A percentile compares a stretch with the other conserved stretches of the same genome.
These are phyloP conservation scores for Drosophila simulans DNA, from an alignment of 1,140 invertebrate genomes.

Conservation along the genomic window DNA sequence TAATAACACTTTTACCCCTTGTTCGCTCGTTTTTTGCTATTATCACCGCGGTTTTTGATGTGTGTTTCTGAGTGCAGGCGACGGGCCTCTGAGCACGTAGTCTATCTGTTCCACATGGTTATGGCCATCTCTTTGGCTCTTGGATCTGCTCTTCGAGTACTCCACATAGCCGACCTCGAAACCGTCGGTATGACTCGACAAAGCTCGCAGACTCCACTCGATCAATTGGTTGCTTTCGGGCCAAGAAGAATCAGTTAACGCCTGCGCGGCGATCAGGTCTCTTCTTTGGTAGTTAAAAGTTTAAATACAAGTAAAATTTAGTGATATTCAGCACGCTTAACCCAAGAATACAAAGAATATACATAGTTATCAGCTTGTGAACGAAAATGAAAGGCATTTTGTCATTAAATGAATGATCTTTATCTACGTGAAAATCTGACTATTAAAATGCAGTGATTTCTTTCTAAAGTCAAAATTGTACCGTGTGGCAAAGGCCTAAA, in stretches of 20 bases:
- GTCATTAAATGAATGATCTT: too few species aligned
- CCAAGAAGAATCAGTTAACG: conserved; percentile 49
- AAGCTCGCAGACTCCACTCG: conserved; percentile 38
- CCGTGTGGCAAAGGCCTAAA: neutral
- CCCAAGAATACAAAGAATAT: too few species aligned
- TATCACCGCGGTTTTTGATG: conserved; percentile 40
- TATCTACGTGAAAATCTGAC: too few species aligned
- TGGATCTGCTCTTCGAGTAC: conserved; percentile 38
- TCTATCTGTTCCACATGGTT: conserved; percentile 38
- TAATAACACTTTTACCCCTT: conserved; percentile 55
- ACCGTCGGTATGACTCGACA: conserved; percentile 40
- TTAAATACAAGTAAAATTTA: neutral
- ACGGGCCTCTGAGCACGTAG: conserved; percentile 72
- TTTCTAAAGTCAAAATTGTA: neutral
- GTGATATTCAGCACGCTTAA: too few species aligned
- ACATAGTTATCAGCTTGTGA: too few species aligned
- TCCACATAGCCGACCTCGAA: conserved; percentile 37
- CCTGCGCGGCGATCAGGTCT: conserved; percentile 26
- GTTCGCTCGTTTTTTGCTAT: conserved; percentile 20
- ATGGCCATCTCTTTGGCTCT: conserved; percentile 51
- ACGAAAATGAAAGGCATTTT: too few species aligned
- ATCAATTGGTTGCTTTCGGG: conserved; percentile 12
- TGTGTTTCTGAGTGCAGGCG: conserved; percentile 32
- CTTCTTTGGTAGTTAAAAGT: neutral
- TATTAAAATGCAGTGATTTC: neutral